phyloP scores from a whole-genome alignment of 2,797 vertebrate genomes.

The Rhabdomys pumilio region DNA sequence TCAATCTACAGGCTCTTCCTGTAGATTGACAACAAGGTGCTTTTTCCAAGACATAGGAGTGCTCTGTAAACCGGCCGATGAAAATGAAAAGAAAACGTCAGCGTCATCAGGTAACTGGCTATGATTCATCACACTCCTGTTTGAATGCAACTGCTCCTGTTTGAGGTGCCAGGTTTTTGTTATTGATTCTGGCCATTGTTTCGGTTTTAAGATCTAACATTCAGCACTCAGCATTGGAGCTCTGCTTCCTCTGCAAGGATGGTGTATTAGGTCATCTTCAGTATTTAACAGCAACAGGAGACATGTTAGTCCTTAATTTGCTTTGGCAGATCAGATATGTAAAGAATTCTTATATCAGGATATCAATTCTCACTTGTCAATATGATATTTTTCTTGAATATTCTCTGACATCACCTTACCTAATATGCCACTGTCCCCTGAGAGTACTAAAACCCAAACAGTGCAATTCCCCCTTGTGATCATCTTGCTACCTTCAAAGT shows the following conservation, averaged over 20 bases:
- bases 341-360: neutral
- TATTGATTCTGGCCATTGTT: neutral
- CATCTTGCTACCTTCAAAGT: too few relatives aligned
- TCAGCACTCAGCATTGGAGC: neutral
- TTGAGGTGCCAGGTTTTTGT: neutral
- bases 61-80: too few relatives aligned
- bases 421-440: too few relatives aligned
- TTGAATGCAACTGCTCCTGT: neutral
- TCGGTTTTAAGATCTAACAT: neutral
- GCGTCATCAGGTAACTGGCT: neutral
- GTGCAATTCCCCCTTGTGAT: too few relatives aligned
- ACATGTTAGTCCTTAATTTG: neutral
- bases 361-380: neutral
- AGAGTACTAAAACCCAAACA: too few relatives aligned
- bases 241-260: neutral
- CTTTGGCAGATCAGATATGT: neutral
- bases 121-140: neutral
- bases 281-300: neutral
- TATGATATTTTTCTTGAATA: too few relatives aligned
- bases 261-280: neutral
- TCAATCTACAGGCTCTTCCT: too few relatives aligned
- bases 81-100: too few relatives aligned
- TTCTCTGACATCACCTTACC: too few relatives aligned
- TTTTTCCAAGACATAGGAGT: too few relatives aligned
- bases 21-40: too few relatives aligned